phyloP scores from a whole-genome alignment of 2,113 vertebrate species.

The Neogale vison region DNA sequence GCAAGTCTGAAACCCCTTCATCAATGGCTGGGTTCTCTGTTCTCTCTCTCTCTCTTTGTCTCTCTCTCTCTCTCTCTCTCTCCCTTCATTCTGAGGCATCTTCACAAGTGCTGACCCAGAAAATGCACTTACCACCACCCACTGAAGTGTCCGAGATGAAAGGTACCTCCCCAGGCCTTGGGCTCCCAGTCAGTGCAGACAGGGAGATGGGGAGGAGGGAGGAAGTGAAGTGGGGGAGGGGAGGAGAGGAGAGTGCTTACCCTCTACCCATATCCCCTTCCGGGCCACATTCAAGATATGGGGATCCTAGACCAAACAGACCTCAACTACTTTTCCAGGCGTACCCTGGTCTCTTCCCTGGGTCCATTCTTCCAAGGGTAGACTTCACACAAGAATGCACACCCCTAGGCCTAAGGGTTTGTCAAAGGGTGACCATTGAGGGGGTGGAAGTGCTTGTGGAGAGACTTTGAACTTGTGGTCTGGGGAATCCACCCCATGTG shows the following conservation, averaged over 20 bases:
- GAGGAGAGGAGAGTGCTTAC: background rate
- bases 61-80: no score
- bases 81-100: background rate
- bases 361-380: background rate
- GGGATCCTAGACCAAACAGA: background rate
- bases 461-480: background rate
- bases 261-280: background rate
- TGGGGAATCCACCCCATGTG: background rate
- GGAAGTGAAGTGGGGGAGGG: fast-evolving
- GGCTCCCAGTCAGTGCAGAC: background rate
- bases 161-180: background rate
- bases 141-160: background rate
- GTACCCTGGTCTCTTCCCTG: background rate
- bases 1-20: background rate
- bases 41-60: background rate
- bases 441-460: background rate
- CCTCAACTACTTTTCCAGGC: background rate
- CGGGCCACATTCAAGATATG: background rate
- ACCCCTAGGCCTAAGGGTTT: background rate
- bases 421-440: background rate
- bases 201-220: background rate
- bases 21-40: background rate
- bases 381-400: background rate
- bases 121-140: background rate
- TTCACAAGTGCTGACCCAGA: background rate